Percentiles rank a stretch among this genome's conserved stretches.
phyloP scores from a whole-genome alignment of 2,888 invertebrate species.

The Rhagophthalmus giganteus region DNA sequence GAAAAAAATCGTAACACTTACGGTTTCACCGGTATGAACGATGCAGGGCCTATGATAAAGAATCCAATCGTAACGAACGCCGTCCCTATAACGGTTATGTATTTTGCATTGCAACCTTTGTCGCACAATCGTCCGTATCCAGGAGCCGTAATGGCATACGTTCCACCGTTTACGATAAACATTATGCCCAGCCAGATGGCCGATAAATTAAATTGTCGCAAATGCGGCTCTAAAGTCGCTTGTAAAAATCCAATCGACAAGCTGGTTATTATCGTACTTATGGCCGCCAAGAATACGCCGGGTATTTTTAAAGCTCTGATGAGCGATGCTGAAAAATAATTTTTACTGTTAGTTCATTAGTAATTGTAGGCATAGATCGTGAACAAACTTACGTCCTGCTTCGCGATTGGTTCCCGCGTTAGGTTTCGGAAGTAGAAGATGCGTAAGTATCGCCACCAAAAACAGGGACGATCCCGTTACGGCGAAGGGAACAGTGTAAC shows the following conservation, averaged over 20 bases:
- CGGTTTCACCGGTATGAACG: conserved; percentile 69
- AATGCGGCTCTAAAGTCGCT: conserved; percentile 86
- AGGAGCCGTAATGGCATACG: conserved; percentile 79
- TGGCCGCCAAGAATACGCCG: conserved; percentile 70
- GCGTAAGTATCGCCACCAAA: conserved; percentile 74
- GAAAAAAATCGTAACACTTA: no score
- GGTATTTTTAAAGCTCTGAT: conserved; percentile 69
- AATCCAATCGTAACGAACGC: conserved; percentile 70
- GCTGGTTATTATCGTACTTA: conserved; percentile 75
- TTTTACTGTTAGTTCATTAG: background rate
- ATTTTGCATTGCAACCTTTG: conserved; percentile 66
- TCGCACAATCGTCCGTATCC: conserved; percentile 82
- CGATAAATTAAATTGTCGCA: conserved; percentile 71
- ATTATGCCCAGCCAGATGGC: conserved; percentile 75
- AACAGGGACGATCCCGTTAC: conserved; percentile 76
- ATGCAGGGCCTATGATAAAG: conserved; percentile 77
- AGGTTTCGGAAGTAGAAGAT: conserved; percentile 70
- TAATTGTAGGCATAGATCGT: conserved; percentile 1
- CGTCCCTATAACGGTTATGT: conserved; percentile 69
- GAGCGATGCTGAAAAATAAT: conserved; percentile 62
- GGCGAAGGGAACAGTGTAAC: conserved; percentile 79
- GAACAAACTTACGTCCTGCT: conserved; percentile 61
- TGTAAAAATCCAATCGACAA: conserved; percentile 86
- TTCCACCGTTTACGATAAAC: conserved; percentile 82
- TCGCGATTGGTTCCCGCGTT: conserved; percentile 60